phyloP scores from a whole-genome alignment of 1,140 invertebrate species.

The Globodera rostochiensis region DNA sequence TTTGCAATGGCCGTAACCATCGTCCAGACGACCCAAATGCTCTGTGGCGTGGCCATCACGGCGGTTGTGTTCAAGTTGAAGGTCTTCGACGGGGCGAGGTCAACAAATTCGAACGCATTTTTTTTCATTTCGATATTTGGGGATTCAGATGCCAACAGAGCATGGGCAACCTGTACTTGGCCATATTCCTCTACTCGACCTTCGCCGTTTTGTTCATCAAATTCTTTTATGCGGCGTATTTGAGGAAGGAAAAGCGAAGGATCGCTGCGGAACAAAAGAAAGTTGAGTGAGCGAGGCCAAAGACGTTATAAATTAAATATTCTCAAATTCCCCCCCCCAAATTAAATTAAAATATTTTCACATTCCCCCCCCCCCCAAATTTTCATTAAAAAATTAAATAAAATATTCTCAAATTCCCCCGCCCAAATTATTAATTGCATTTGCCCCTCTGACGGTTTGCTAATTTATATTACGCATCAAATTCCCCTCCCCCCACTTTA shows the following conservation, averaged over 20 bases:
- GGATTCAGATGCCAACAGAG: conserved; percentile 43
- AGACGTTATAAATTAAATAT: not conserved
- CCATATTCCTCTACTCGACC: conserved; percentile 36
- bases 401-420: too few relatives aligned
- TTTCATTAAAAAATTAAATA: too few relatives aligned
- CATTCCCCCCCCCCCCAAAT: too few relatives aligned
- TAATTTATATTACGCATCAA: too few relatives aligned
- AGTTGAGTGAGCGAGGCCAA: conserved; percentile 4
- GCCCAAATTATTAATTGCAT: too few relatives aligned
- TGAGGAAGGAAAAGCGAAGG: conserved; percentile 7
- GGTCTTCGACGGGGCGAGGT: conserved; percentile 37
- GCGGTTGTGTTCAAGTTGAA: conserved; percentile 51
- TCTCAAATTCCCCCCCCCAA: too few relatives aligned
- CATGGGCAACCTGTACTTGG: conserved; percentile 32
- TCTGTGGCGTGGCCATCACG: conserved; percentile 77
- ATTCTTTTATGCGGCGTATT: conserved; percentile 38
- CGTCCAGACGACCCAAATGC: conserved; percentile 80
- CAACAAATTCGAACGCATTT: not conserved
- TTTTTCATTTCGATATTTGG: not conserved
- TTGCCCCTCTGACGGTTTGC: too few relatives aligned
- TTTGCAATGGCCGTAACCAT: conserved; percentile 90
- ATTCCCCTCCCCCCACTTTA: too few relatives aligned
- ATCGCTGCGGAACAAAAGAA: conserved; percentile 9
- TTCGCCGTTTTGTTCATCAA: conserved; percentile 39
- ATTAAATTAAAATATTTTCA: not conserved